phyloP scores from a whole-genome alignment of 2,797 vertebrate genomes.

The Eutrigla gurnardus region DNA sequence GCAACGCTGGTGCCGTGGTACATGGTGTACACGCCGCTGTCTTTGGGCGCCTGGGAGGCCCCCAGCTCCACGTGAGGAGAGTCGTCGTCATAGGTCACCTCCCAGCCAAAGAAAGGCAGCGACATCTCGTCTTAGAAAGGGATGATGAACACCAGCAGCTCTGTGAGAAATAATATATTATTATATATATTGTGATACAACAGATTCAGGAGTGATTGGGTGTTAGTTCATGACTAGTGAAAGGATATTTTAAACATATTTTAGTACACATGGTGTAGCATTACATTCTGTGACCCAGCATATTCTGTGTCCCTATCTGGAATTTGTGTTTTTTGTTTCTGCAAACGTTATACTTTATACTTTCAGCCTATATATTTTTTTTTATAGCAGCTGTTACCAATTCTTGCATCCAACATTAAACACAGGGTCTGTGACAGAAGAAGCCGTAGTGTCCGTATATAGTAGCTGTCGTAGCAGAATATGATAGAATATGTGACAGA shows the following conservation, averaged over 20 bases:
- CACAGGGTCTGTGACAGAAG: neutral
- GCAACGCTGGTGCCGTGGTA: conserved; percentile 79
- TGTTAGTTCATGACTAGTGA: neutral
- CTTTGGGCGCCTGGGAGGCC: conserved; percentile 67
- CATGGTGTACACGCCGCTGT: conserved; percentile 76
- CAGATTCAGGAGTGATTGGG: neutral
- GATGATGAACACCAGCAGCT: neutral
- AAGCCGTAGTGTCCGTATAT: neutral
- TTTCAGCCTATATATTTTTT: too few relatives aligned
- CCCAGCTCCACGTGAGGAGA: conserved; percentile 53
- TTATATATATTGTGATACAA: neutral
- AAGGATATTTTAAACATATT: too few relatives aligned
- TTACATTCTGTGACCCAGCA: neutral
- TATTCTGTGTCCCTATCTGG: neutral
- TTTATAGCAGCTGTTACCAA: too few relatives aligned
- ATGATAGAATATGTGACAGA: too few relatives aligned
- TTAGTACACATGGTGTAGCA: neutral
- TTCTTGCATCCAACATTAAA: neutral
- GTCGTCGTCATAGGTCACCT: conserved; percentile 62
- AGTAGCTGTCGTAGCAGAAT: too few relatives aligned
- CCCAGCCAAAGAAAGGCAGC: conserved; percentile 64
- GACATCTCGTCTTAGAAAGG: conserved; percentile 49
- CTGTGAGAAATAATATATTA: conserved; percentile 1
- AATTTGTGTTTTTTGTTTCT: too few relatives aligned
- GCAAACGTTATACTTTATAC: too few relatives aligned